A percentile compares a stretch with the other conserved stretches of the same genome.
phyloP scores from a whole-genome alignment of 2,113 vertebrate genomes.

The Ophthalmolycus amberensis region DNA sequence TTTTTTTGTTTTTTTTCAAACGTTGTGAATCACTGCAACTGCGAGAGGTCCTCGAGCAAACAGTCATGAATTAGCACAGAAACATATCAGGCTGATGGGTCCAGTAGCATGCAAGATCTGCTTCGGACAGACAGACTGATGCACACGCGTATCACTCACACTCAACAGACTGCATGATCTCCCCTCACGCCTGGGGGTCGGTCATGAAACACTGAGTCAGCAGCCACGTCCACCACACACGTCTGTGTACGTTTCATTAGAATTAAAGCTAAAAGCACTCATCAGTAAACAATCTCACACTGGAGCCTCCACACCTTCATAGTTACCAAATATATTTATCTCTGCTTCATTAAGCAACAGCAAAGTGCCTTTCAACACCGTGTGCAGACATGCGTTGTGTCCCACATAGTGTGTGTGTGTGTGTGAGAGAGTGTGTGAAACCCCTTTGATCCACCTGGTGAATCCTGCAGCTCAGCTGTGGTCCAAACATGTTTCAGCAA shows the following conservation, averaged over 20 bases:
- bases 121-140: no score
- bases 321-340: neutral
- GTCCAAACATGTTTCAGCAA: constrained; percentile 49
- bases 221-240: neutral
- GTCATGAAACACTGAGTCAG: neutral
- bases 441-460: constrained; percentile 17
- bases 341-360: neutral
- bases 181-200: neutral
- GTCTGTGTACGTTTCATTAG: neutral
- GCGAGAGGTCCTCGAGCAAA: no score
- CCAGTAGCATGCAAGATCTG: no score
- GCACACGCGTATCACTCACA: neutral
- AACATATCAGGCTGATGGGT: no score
- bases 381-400: neutral
- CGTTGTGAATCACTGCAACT: no score
- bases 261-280: neutral
- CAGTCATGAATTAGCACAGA: no score
- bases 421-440: neutral
- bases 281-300: neutral
- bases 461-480: constrained; percentile 18
- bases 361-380: neutral
- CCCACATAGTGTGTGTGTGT: neutral
- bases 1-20: no score
- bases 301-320: neutral
- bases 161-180: neutral